These are phyloP conservation scores for Dasyprocta punctata DNA, from an alignment of 2,113 vertebrate genomes.

Conservation along the genomic window DNA sequence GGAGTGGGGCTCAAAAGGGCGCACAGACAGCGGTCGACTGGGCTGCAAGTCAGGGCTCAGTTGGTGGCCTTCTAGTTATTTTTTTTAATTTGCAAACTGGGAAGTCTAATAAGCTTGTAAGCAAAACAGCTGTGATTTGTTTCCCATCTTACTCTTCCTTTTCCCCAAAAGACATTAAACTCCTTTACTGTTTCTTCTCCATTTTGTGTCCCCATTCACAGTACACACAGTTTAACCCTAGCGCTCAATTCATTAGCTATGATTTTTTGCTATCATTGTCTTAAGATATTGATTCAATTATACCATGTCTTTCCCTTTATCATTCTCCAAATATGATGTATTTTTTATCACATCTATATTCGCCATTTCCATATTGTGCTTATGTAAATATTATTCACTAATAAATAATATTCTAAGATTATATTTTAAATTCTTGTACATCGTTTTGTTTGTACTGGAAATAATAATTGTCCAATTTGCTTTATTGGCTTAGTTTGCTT, in stretches of 20 bases:
- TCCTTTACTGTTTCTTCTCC: not conserved
- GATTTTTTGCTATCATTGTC: not conserved
- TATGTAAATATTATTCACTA: not conserved
- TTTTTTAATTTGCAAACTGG: not conserved
- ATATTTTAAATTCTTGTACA: not conserved
- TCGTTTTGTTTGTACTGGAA: not conserved
- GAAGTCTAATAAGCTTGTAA: not conserved
- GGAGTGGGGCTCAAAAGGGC: too few relatives aligned
- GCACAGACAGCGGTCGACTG: rapidly evolving
- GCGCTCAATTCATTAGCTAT: not conserved
- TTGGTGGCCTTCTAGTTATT: not conserved
- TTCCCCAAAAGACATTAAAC: not conserved
- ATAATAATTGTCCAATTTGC: not conserved
- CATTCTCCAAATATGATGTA: not conserved
- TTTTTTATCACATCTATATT: not conserved
- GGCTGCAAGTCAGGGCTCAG: not conserved
- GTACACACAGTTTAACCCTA: not conserved
- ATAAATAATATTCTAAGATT: constrained; percentile 8
- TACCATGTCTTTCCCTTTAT: not conserved
- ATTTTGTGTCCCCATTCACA: not conserved
- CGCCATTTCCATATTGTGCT: not conserved
- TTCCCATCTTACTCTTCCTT: not conserved
- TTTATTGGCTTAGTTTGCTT: not conserved
- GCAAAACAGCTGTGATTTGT: not conserved
- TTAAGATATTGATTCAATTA: not conserved